Conservation (phyloP, 2,888 invertebrate species). For the Empis livida region DNA sequence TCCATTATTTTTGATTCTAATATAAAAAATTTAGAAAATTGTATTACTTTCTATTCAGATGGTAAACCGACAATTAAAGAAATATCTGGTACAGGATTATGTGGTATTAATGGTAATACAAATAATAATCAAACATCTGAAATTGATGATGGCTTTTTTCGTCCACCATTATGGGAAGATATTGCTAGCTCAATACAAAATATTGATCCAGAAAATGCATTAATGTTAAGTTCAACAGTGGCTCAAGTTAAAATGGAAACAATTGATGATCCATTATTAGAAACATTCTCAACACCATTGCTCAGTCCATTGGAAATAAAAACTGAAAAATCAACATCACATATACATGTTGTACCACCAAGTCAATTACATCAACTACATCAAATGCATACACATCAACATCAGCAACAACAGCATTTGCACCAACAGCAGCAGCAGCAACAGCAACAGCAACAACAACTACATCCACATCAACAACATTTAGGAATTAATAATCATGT, state of each 20-base stretch:
- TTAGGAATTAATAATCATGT: constrained; percentile 12
- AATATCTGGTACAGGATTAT: too few relatives aligned
- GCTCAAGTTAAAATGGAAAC: constrained; percentile 68
- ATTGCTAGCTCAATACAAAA: constrained; percentile 82
- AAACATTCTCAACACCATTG: constrained; percentile 53
- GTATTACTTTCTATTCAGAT: too few relatives aligned
- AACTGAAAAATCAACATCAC: constrained; percentile 49
- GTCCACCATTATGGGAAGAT: constrained; percentile 84
- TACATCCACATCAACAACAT: constrained; percentile 18
- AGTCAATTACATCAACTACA: constrained; percentile 17
- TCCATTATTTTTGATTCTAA: not conserved
- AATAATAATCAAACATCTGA: constrained; percentile 12
- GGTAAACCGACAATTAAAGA: too few relatives aligned
- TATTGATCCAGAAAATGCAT: constrained; percentile 80
- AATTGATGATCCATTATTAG: constrained; percentile 48
- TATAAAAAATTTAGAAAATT: too few relatives aligned
- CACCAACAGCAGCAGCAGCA: constrained; percentile 16
- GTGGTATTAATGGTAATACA: too few relatives aligned
- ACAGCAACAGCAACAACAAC: constrained; percentile 12
- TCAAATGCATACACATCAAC: constrained; percentile 23
- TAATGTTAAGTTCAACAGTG: constrained; percentile 55
- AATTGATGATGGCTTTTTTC: constrained; percentile 69
- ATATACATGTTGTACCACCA: constrained; percentile 21
- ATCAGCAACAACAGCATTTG: constrained; percentile 21
- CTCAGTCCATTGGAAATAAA: constrained; percentile 70